Evolutionary conservation across 2,113 vertebrate genomes (phyloP).

Genomic region (Pristiophorus japonicus): DNA sequence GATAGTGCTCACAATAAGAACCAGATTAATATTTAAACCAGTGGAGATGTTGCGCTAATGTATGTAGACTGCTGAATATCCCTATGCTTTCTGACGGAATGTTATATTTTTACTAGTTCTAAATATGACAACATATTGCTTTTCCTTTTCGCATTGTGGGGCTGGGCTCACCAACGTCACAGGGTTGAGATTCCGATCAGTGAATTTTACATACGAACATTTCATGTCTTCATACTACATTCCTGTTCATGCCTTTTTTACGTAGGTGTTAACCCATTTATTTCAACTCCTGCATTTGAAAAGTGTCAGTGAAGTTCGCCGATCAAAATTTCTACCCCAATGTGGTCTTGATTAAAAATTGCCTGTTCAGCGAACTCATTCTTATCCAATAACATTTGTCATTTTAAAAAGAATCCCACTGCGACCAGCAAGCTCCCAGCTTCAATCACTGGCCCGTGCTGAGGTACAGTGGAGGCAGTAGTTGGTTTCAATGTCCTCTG

Average conservation of each 20-base stretch:
- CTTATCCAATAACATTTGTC: neutral
- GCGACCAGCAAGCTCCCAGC: neutral
- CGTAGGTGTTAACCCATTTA: neutral
- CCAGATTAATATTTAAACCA: neutral
- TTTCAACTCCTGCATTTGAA: neutral
- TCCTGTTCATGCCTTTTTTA: neutral
- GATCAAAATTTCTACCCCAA: neutral
- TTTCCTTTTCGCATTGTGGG: neutral
- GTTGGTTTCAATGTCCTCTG: neutral
- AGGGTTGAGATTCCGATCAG: neutral
- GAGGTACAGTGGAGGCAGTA: neutral
- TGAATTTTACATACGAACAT: neutral
- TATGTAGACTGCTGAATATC: neutral
- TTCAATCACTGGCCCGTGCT: neutral
- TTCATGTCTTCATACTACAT: neutral
- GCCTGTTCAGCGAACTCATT: neutral
- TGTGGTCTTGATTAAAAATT: neutral
- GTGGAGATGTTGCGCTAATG: neutral
- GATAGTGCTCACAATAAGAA: neutral
- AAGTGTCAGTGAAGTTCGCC: neutral
- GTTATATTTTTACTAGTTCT: neutral
- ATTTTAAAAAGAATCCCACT: neutral
- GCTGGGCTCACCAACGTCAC: neutral
- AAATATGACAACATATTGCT: neutral
- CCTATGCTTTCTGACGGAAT: neutral